Percentiles rank a stretch among this genome's conserved stretches.
Evolutionary conservation across 1,140 invertebrate species (phyloP).

Genomic region (Aricia agestis): DNA sequence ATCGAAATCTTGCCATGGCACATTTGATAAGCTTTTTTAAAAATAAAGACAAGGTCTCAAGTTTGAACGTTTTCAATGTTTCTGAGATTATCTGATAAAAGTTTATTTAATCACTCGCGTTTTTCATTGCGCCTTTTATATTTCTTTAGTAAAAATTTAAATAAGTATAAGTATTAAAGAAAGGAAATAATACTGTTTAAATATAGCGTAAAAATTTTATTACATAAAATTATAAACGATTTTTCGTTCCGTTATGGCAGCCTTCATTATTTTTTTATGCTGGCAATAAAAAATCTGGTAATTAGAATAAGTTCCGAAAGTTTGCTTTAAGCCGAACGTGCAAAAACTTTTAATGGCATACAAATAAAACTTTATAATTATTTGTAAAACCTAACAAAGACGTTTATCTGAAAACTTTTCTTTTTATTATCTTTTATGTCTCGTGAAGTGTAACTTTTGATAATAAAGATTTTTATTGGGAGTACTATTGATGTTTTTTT

Average conservation of each 20-base stretch:
- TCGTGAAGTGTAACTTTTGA: background rate
- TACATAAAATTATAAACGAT: background rate
- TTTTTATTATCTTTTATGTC: slow-evolving; percentile 7
- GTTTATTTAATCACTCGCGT: too few relatives aligned
- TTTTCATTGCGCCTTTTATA: too few relatives aligned
- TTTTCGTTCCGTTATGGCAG: background rate
- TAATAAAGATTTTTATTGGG: background rate
- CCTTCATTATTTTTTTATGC: background rate
- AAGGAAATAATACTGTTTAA: too few relatives aligned
- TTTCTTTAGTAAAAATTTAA: too few relatives aligned
- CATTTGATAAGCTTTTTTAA: too few relatives aligned
- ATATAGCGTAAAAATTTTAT: too few relatives aligned
- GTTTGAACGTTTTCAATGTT: too few relatives aligned
- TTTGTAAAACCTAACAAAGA: slow-evolving; percentile 2
- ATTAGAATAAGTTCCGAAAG: background rate
- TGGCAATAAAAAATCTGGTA: background rate
- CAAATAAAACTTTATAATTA: slow-evolving; percentile 9
- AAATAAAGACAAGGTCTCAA: too few relatives aligned
- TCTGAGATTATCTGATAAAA: too few relatives aligned
- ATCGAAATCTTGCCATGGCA: too few relatives aligned
- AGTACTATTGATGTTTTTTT: background rate
- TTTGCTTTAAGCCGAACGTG: background rate
- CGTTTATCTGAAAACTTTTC: slow-evolving; percentile 3
- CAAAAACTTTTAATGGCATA: slow-evolving; percentile 9
- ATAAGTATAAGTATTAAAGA: too few relatives aligned